Evolutionary conservation across 2,797 vertebrate species (phyloP).

Genomic region (Gymnoscopelus microlampas): DNA sequence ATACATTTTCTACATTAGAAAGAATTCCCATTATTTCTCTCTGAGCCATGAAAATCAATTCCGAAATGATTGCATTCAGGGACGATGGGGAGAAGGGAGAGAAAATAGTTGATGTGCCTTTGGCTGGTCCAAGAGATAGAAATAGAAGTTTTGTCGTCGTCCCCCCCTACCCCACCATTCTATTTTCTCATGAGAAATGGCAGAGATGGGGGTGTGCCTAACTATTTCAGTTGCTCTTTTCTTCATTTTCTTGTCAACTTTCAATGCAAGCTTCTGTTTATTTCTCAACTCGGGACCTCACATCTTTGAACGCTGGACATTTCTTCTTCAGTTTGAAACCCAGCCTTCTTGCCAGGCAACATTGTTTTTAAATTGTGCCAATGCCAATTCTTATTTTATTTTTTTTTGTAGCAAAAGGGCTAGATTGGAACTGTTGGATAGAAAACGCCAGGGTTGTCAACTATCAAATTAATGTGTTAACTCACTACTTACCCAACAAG

Average conservation of each 20-base stretch:
- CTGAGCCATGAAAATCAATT: constrained; percentile 99
- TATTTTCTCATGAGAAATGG: constrained; percentile 76
- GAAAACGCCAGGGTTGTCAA: background rate
- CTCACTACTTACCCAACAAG: constrained; percentile 39
- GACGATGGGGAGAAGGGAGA: constrained; percentile 75
- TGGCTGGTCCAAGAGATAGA: constrained; percentile 90
- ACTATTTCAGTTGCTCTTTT: constrained; percentile 69
- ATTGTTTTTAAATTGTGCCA: constrained; percentile 29
- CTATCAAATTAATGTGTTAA: constrained; percentile 58
- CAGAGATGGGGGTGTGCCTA: constrained; percentile 68
- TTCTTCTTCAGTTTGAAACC: constrained; percentile 53
- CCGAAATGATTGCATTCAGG: constrained; percentile 96
- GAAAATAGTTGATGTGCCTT: constrained; percentile 88
- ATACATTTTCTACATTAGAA: constrained; percentile 98
- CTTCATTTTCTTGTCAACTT: constrained; percentile 67
- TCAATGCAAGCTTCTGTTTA: constrained; percentile 60
- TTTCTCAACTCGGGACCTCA: constrained; percentile 49
- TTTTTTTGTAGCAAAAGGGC: constrained; percentile 51
- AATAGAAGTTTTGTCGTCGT: constrained; percentile 71
- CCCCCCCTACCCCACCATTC: constrained; percentile 36
- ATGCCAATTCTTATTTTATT: background rate
- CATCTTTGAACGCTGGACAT: constrained; percentile 51
- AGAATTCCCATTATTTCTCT: constrained; percentile 98
- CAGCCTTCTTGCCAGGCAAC: constrained; percentile 16
- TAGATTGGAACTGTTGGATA: constrained; percentile 44